Evolutionary conservation across 2,113 vertebrate species (phyloP).

Genomic region (Ictalurus punctatus): DNA sequence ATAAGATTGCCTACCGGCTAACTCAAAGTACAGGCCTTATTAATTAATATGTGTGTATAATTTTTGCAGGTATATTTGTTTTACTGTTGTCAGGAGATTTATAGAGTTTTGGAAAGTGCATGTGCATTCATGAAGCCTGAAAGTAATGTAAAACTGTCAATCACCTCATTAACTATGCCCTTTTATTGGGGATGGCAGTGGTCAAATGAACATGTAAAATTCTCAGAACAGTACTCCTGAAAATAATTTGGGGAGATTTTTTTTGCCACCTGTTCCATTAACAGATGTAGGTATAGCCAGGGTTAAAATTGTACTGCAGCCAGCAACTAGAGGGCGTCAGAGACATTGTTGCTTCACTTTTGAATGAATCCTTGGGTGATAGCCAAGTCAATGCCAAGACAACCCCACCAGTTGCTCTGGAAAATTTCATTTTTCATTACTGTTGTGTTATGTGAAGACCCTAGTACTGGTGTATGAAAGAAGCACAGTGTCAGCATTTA

Average conservation of each 20-base stretch:
- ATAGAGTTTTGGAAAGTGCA: neutral
- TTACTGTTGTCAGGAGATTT: neutral
- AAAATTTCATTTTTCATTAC: neutral
- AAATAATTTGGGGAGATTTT: neutral
- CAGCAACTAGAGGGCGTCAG: neutral
- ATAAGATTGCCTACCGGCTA: neutral
- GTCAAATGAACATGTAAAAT: neutral
- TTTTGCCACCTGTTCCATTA: neutral
- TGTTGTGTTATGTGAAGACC: neutral
- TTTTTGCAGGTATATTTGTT: neutral
- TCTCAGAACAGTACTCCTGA: neutral
- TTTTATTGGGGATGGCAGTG: neutral
- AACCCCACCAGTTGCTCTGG: neutral
- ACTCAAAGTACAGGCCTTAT: neutral
- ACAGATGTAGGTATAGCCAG: neutral
- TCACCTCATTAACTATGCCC: neutral
- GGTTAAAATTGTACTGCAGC: neutral
- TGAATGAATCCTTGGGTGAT: neutral
- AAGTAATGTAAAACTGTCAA: neutral
- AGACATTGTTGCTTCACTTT: neutral
- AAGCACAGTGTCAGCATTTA: constrained; percentile 6
- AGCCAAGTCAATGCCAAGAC: neutral
- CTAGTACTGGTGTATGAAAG: neutral
- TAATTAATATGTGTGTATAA: neutral
- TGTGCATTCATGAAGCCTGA: neutral